Base-by-base conservation (phyloP, 2,113 vertebrate genomes). In the Misgurnus mizolepis region DNA sequence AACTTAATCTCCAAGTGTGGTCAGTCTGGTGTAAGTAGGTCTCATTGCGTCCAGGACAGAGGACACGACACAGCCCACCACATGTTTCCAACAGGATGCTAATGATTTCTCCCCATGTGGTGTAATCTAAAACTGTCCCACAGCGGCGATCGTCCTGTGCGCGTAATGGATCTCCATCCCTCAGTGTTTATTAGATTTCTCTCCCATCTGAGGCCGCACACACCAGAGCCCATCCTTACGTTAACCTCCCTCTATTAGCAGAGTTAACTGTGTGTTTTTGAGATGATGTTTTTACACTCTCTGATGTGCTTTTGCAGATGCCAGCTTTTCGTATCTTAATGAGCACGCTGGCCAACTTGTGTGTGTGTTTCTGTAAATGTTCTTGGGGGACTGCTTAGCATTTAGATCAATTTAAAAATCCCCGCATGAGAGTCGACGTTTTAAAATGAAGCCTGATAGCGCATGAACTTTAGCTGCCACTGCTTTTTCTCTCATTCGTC, bases 81-180 rank as follows among this genome's bases (percentile, higher is more conserved):
- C 69, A 72, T 56, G 53, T 72, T 41, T 72, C 69, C 50, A 72
- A 72, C 69, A 41, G 69, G 71, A 60, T 61, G 71, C 71, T 74
- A 74, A 74, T 74, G 71, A 74, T 74, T 74, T 74, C 71, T 74
- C 71, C 55, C n/a, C 40, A 61, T 74, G 71, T 40, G 41, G 71
- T 74, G 71, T 74, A 74, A 74, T 60, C 58, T 7, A 60, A 73
- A 56, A 60, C n/a, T 18, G n/a, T 58, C 55, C 55, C 55, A 58
- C 55, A 58, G 15, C 55, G 55, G 55, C n/a, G n/a, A 43, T 61
- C 40, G n/a, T 74, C 71, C 71, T 45, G 71, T 43, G 71, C 14
- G 71, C 53, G 55, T 74, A 74, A 74, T 60, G 18, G 71, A 74
- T 74, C 71, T 45, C 71, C 40, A 58, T 58, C 7, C 55, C 55